Evolutionary conservation across 2,797 vertebrate genomes (phyloP), one percentile per base, ranked within the genome.

Genomic region (Capromys pilorides): DNA sequence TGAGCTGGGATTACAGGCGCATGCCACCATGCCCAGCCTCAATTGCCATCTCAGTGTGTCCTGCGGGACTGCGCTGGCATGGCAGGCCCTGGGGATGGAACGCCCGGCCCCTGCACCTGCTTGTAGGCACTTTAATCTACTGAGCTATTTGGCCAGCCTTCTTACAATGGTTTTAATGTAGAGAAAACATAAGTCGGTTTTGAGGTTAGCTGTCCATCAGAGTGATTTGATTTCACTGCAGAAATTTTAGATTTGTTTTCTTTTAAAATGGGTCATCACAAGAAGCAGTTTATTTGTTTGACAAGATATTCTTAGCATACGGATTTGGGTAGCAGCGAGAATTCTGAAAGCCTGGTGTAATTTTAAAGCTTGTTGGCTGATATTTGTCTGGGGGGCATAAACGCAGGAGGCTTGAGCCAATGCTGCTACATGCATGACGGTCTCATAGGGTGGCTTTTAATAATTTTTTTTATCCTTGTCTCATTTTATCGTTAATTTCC

Each of bases 211-310:
- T 87, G 84, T 94, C 95, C 78, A 51, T 10, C 4, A 84, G 96
- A 71, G 79, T 97, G 95, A 97, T 94, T 97, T 98, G 96, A 97
- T 95, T 97, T 97, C 67, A 84, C 54, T 95, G 83, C 81, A 87
- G 95, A 97, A 96, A 89, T 61, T 96, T 90, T 88, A 95, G 95
- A 45, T 96, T 96, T 96, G n/a, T 94, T 73, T 90, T 54, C 64
- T 96, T 73, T 96, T 86, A 95, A 98, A 96, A 33, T 89, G 41
- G 93, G 94, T 97, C 95, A 92, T 94, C 4, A 31, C 28, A 95
- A 87, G 96, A 83, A 97, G 92, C 96, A 95, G 41, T 96, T 96
- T 88, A 84, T 96, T 92, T 93, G 91, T 96, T 95, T 95, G 87
- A 86, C 90, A 95, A 85, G 80, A 21, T 96, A 86, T 91, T 97